Percentiles rank a stretch among this genome's conserved stretches.
Conservation (phyloP, 2,888 invertebrate genomes). For the Meteorus cinctellus region DNA sequence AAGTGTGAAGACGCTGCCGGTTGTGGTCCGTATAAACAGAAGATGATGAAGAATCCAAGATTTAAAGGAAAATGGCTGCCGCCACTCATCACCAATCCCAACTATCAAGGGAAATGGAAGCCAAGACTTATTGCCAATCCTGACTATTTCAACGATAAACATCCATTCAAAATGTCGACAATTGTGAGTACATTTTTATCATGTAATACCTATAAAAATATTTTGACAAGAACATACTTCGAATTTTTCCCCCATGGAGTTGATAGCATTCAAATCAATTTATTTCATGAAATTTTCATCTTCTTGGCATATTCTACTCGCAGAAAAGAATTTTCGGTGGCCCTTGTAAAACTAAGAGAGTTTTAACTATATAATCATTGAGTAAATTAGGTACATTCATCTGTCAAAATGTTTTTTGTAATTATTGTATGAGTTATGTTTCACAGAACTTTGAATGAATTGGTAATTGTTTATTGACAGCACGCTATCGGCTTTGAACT, state of each 20-base stretch:
- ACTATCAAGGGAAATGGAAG: slow-evolving; percentile 96
- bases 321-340: too few species aligned
- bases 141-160: slow-evolving; percentile 90
- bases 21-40: slow-evolving; percentile 93
- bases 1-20: slow-evolving; percentile 85
- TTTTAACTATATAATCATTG: too few species aligned
- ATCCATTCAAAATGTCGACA: slow-evolving; percentile 92
- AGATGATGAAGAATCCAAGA: slow-evolving; percentile 89
- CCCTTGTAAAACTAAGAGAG: too few species aligned
- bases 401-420: too few species aligned
- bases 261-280: too few species aligned
- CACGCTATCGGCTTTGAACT: slow-evolving; percentile 95
- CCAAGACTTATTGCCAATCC: slow-evolving; percentile 93
- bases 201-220: not conserved
- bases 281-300: too few species aligned
- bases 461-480: slow-evolving; percentile 74
- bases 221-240: too few species aligned
- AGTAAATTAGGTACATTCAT: too few species aligned
- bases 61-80: slow-evolving; percentile 97
- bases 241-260: too few species aligned
- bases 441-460: slow-evolving; percentile 11
- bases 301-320: too few species aligned
- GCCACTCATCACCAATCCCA: slow-evolving; percentile 91
- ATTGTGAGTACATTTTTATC: slow-evolving; percentile 82
- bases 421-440: not conserved